A percentile compares a stretch with the other conserved stretches of the same genome.
phyloP scores from a whole-genome alignment of 2,797 vertebrate species.

The Oceanodroma leucorhoa region DNA sequence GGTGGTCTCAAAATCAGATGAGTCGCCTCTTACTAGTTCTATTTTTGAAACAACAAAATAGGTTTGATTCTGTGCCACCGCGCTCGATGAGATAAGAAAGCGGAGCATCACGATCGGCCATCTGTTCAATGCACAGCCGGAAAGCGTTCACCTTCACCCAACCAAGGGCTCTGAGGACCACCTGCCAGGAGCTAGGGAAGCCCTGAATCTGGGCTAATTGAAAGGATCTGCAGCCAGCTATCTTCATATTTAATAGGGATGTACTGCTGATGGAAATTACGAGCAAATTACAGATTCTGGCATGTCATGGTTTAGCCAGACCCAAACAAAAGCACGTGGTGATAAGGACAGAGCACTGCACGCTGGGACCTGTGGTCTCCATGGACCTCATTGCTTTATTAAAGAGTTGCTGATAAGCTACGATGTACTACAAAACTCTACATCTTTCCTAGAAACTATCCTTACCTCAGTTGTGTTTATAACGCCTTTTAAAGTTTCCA shows the following conservation, averaged over 20 bases:
- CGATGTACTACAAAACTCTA: background rate
- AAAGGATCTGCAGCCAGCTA: background rate
- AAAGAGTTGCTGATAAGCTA: background rate
- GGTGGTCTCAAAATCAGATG: background rate
- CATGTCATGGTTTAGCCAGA: background rate
- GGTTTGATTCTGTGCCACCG: background rate
- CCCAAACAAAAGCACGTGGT: background rate
- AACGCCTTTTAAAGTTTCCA: background rate
- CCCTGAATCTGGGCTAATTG: background rate
- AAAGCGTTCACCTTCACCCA: background rate
- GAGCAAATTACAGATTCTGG: background rate
- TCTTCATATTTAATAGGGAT: background rate
- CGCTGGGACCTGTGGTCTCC: background rate
- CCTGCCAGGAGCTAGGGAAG: background rate
- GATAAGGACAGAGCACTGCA: background rate
- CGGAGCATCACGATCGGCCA: background rate
- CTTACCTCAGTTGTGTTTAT: background rate
- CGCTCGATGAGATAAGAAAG: background rate
- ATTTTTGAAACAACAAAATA: background rate
- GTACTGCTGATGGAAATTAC: background rate
- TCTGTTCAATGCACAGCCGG: background rate
- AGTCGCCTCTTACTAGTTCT: background rate
- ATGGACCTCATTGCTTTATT: background rate
- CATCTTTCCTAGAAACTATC: background rate
- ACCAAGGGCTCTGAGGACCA: accelerated